Conservation (phyloP, 2,888 invertebrate genomes). For the Lordiphosa andalusiaca region DNA sequence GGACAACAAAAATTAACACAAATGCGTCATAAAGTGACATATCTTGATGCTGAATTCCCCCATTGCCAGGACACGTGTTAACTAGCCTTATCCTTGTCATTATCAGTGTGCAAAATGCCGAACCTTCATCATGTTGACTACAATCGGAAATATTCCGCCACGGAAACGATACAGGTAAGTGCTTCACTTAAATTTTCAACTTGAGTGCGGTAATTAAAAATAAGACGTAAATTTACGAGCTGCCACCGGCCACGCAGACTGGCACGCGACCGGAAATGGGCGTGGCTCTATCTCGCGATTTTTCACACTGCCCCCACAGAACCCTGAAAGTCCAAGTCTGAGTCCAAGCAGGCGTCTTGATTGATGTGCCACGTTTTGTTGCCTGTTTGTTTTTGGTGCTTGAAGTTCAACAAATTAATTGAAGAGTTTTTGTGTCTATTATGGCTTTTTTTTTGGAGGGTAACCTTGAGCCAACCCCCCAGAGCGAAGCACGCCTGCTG, state of each 20-base stretch:
- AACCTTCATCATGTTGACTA: constrained; percentile 80
- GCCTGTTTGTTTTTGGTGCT: constrained; percentile 32
- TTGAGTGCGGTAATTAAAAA: constrained; percentile 70
- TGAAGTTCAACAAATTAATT: constrained; percentile 63
- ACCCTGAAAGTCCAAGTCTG: constrained; percentile 9
- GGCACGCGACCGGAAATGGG: constrained; percentile 63
- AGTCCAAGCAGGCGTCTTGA: constrained; percentile 41
- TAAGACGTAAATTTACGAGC: constrained; percentile 67
- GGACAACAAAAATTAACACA: constrained; percentile 66
- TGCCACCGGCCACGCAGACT: constrained; percentile 14
- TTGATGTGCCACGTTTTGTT: constrained; percentile 58
- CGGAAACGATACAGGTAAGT: constrained; percentile 81
- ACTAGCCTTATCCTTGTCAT: constrained; percentile 54
- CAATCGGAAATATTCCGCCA: constrained; percentile 80
- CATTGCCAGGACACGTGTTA: constrained; percentile 63
- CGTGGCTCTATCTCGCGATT: constrained; percentile 16
- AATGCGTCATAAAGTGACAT: constrained; percentile 67
- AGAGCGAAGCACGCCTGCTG: constrained; percentile 28
- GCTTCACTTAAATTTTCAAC: constrained; percentile 52
- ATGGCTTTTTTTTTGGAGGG: constrained; percentile 2
- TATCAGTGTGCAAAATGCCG: constrained; percentile 70
- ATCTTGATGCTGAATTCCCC: constrained; percentile 52
- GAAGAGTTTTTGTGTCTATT: constrained; percentile 43
- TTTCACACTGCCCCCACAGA: constrained; percentile 19
- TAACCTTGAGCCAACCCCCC: constrained; percentile 21